Evolutionary conservation across 2,797 vertebrate genomes (phyloP), one percentile per base, ranked within the genome.

Genomic region (Acanthiza pusilla): DNA sequence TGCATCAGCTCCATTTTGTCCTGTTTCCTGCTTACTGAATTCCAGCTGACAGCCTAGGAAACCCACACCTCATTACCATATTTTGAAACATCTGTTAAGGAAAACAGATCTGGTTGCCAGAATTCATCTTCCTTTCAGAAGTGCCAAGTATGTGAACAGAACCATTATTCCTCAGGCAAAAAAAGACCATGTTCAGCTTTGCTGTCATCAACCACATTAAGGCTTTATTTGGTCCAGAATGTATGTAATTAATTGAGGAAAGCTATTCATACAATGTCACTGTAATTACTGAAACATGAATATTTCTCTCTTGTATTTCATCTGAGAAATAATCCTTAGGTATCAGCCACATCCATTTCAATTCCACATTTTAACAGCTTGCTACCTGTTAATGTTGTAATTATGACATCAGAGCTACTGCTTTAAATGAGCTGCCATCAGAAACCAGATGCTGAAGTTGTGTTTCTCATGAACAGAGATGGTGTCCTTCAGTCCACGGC

Each of bases 1-100:
- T 89, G 38, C 4, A 0, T 94, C 91, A 85, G 66, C 89, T 80
- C 38, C 61, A 71, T 88, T 97, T 88, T 92, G 82, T 75, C 88
- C 70, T 84, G 40, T 91, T 89, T 89, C 73, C 72, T 84, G 66
- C 62, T 89, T 74, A 73, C 76, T 75, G 72, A 75, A 96, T 95
- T 92, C 45, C 89, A 89, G 51, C 70, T 95, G 95, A 92, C 89
- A 96, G 92, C 87, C 85, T 80, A 91, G 91, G 87, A 96, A 93
- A 93, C 87, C 75, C 94, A 80, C 32, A 92, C 40, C 70, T 97
- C 82, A 89, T 94, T 95, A 84, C 27, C 87, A 88, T 91, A 89
- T 85, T 95, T 93, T 75, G 73, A 93, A 95, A 92, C 91, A 96
- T 92, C 95, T 96, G 91, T 78, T 96, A 80, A 83, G 79, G 65